A percentile compares a stretch with the other conserved stretches of the same genome.
phyloP scores from a whole-genome alignment of 1,140 invertebrate species.

The Magallana ariakensis region DNA sequence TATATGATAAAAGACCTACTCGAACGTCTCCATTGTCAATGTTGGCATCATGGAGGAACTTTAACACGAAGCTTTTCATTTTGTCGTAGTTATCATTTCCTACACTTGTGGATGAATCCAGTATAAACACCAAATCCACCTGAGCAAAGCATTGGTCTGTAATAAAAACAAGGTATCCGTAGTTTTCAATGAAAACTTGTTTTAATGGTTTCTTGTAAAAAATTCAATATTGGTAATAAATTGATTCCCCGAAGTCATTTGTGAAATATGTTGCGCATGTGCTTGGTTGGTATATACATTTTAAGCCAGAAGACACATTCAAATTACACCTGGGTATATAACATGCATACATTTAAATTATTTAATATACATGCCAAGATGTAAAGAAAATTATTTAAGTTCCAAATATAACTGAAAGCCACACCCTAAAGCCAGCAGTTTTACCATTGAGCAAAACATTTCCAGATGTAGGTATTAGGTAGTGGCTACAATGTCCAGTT shows the following conservation, averaged over 20 bases:
- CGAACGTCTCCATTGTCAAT: slow-evolving; percentile 69
- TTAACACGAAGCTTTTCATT: slow-evolving; percentile 68
- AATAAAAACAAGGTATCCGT: background rate
- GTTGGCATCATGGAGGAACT: slow-evolving; percentile 63
- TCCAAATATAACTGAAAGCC: background rate
- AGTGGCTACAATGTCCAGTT: background rate
- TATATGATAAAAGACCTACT: slow-evolving; percentile 69
- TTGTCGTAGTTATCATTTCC: slow-evolving; percentile 66
- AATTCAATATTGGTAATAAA: too few relatives aligned
- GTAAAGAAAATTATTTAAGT: background rate
- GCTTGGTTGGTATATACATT: too few relatives aligned
- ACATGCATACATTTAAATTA: too few relatives aligned
- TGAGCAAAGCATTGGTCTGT: slow-evolving; percentile 54
- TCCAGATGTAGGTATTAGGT: background rate
- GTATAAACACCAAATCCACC: slow-evolving; percentile 72
- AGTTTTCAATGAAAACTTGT: background rate
- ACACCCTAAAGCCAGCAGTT: background rate
- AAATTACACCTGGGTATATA: background rate
- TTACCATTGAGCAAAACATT: background rate
- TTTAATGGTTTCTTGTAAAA: too few relatives aligned
- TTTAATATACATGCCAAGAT: background rate
- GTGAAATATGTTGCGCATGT: too few relatives aligned
- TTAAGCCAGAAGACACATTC: background rate
- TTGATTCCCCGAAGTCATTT: too few relatives aligned
- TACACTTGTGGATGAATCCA: slow-evolving; percentile 71